Evolutionary conservation across 2,797 vertebrate species (phyloP).

Genomic region (Pagetopsis macropterus): DNA sequence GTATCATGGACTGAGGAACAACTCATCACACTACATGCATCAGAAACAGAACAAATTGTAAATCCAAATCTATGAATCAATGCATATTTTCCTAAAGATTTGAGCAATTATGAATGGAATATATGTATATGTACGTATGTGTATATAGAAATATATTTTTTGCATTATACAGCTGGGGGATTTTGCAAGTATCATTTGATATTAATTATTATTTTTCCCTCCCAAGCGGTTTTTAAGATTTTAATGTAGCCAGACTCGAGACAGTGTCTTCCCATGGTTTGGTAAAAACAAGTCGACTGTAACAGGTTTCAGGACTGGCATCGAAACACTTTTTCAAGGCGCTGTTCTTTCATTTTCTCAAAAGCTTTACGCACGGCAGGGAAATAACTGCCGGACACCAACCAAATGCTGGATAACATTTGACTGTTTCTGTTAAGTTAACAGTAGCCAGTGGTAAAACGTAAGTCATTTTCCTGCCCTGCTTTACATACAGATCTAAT

Average conservation of each 20-base stretch:
- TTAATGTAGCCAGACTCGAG: constrained; percentile 80
- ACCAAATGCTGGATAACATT: constrained; percentile 20
- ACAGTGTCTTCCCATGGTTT: constrained; percentile 82
- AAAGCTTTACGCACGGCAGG: constrained; percentile 73
- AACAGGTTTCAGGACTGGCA: constrained; percentile 61
- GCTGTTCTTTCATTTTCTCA: constrained; percentile 67
- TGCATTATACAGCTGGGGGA: constrained; percentile 83
- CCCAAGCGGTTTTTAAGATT: constrained; percentile 77
- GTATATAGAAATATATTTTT: constrained; percentile 88
- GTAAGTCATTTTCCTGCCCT: constrained; percentile 44
- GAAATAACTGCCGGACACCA: constrained; percentile 25
- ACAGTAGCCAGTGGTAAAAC: constrained; percentile 20
- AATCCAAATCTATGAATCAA: constrained; percentile 84
- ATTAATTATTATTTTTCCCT: constrained; percentile 64
- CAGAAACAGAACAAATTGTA: constrained; percentile 82
- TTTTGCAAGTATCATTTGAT: constrained; percentile 82
- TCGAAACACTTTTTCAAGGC: constrained; percentile 62
- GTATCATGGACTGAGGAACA: constrained; percentile 79
- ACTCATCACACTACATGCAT: constrained; percentile 82
- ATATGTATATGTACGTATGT: constrained; percentile 86
- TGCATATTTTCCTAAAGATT: constrained; percentile 87
- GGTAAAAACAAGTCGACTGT: constrained; percentile 69
- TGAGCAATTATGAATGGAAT: constrained; percentile 84
- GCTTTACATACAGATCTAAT: constrained; percentile 51
- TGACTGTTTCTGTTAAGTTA: constrained; percentile 35